Conservation (phyloP, 2,113 vertebrate genomes). For the Oryzias curvinotus region DNA sequence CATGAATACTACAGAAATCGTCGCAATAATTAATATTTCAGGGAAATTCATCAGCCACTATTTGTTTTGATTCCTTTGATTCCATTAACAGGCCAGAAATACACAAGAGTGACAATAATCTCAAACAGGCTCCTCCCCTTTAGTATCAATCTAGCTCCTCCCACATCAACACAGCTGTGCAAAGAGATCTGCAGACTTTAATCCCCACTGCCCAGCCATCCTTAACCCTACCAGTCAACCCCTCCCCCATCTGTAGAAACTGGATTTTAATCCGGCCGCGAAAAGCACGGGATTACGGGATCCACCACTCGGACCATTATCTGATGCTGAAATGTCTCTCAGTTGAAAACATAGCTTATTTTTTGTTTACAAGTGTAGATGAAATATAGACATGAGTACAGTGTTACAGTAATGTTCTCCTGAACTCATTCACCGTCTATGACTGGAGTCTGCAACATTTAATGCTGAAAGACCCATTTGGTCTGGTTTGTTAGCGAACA, state of each 20-base stretch:
- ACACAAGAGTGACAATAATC: constrained; percentile 5
- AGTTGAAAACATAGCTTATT: not conserved
- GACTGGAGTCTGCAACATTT: too few species aligned
- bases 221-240: constrained; percentile 31
- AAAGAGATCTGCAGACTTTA: constrained; percentile 50
- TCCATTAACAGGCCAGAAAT: not conserved
- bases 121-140: not conserved
- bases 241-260: constrained; percentile 49
- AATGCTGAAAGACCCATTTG: too few species aligned
- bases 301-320: constrained; percentile 28
- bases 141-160: constrained; percentile 9
- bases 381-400: not conserved
- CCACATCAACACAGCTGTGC: constrained; percentile 53
- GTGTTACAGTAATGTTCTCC: not conserved
- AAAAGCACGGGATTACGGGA: constrained; percentile 63
- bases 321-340: constrained; percentile 15
- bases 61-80: not conserved
- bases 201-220: constrained; percentile 37
- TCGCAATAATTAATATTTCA: too few species aligned
- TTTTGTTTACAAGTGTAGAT: not conserved
- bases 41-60: not conserved
- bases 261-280: constrained; percentile 70
- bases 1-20: too few species aligned
- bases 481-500: too few species aligned
- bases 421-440: not conserved